Evolutionary conservation across 2,797 vertebrate genomes (phyloP).

Genomic region (Serranus cabrilla): DNA sequence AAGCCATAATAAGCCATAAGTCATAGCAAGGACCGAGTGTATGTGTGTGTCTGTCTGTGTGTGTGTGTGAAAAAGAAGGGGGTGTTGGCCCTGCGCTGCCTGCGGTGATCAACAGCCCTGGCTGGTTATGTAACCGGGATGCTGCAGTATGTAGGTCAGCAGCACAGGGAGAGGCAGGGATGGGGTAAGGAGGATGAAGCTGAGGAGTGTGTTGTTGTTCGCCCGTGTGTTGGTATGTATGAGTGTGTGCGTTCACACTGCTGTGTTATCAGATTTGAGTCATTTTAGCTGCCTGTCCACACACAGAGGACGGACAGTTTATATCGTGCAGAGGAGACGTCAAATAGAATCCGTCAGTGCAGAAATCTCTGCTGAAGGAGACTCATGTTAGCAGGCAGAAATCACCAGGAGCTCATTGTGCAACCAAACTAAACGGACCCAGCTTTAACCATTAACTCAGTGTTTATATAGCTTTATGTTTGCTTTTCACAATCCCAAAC

Average conservation of each 20-base stretch:
- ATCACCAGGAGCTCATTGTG: background rate
- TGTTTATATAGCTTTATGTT: background rate
- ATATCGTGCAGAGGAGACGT: constrained; percentile 14
- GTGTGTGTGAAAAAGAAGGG: background rate
- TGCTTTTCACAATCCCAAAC: constrained; percentile 13
- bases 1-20: background rate
- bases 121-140: constrained; percentile 82
- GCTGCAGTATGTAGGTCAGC: constrained; percentile 84
- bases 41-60: background rate
- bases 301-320: background rate
- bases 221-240: constrained; percentile 7
- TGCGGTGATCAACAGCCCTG: constrained; percentile 71
- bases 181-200: constrained; percentile 59
- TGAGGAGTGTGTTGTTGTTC: constrained; percentile 19
- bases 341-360: constrained; percentile 23
- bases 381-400: background rate
- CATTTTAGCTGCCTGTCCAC: constrained; percentile 6
- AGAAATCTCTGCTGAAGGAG: constrained; percentile 21
- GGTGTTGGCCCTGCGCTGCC: constrained; percentile 61
- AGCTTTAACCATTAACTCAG: constrained; percentile 26
- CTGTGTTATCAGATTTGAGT: constrained; percentile 26
- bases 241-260: constrained; percentile 13
- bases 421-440: constrained; percentile 2
- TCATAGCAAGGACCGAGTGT: background rate
- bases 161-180: constrained; percentile 72